Base-by-base conservation (phyloP, 2,113 vertebrate species). In the Microcebus jonahi region DNA sequence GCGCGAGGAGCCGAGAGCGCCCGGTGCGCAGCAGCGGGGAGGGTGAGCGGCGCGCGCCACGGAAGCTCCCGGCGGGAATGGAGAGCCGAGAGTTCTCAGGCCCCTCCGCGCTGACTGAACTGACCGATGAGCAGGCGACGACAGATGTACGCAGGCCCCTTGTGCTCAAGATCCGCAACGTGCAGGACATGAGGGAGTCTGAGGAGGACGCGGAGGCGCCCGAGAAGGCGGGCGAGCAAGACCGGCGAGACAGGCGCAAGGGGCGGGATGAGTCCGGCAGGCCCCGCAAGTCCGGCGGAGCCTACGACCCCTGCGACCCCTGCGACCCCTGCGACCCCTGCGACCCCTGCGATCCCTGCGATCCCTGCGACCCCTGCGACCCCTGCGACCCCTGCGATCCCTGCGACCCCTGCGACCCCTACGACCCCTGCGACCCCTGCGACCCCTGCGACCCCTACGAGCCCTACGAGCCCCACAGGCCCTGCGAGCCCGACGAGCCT, bases 1-100 rank as follows among this genome's bases (percentile, higher is more conserved):
- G 14, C 4, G 5, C 9, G 1, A 34, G 13, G 3, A 4, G 50
- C 11, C 3, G 6, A 0, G 27, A 1, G 70, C 5, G 0, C 7
- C 15, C 6, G 1, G 34, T 29, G 29, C 0, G 39, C 9, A 1
- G 6, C 42, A 1, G 29, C 45, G 1, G 45, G 21, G 0, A 27
- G 11, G 18, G 12, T 4, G 42, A 0, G 29, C 11, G 1, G 20
- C 18, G 5, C 20, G 29, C 14, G 71, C 15, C 0, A 15, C 48
- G 1, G 55, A 81, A 39, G 53, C 34, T 45, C 13, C 79, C 6
- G 31, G 55, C 75, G 1, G 15, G 0, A 2, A 90, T 97, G 97
- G 88, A 95, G 48, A 59, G 18, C 15, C 31, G 0, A 0, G 63
- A 45, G 13, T 25, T 63, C 34, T n/a, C 42, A 3, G 36, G 11